phyloP scores from a whole-genome alignment of 2,797 vertebrate genomes.

The Poliocrania exsul region DNA sequence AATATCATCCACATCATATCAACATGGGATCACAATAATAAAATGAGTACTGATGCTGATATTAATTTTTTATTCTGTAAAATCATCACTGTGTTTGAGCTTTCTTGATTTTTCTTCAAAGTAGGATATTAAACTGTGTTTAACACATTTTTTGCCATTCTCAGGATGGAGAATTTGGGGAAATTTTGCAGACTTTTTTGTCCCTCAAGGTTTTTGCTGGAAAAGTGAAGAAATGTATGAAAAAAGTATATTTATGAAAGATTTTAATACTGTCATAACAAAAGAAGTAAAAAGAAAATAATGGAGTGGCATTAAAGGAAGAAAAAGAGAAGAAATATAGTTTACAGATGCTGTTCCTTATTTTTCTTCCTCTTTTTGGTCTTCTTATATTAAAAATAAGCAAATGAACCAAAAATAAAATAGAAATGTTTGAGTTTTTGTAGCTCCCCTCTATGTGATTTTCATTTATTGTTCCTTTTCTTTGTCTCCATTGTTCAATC shows the following conservation, averaged over 20 bases:
- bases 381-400: slow-evolving; percentile 71
- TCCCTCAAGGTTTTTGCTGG: not conserved
- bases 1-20: not conserved
- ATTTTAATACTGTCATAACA: slow-evolving; percentile 31
- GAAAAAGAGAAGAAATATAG: slow-evolving; percentile 68
- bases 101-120: not conserved
- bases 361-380: slow-evolving; percentile 67
- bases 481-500: not conserved
- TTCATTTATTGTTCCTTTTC: not conserved
- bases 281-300: slow-evolving; percentile 55
- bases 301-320: slow-evolving; percentile 42
- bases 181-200: not conserved
- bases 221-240: not conserved
- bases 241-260: slow-evolving; percentile 16
- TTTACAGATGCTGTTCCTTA: slow-evolving; percentile 69
- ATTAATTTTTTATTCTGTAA: not conserved
- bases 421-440: slow-evolving; percentile 50
- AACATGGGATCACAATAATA: not conserved
- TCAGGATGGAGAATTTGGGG: not conserved
- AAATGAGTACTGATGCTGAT: not conserved
- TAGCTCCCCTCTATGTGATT: not conserved
- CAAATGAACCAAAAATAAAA: slow-evolving; percentile 57
- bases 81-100: not conserved
- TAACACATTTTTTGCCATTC: not conserved
- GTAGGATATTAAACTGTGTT: not conserved